phyloP scores from a whole-genome alignment of 2,888 invertebrate species.

The Sthenelais limicola region DNA sequence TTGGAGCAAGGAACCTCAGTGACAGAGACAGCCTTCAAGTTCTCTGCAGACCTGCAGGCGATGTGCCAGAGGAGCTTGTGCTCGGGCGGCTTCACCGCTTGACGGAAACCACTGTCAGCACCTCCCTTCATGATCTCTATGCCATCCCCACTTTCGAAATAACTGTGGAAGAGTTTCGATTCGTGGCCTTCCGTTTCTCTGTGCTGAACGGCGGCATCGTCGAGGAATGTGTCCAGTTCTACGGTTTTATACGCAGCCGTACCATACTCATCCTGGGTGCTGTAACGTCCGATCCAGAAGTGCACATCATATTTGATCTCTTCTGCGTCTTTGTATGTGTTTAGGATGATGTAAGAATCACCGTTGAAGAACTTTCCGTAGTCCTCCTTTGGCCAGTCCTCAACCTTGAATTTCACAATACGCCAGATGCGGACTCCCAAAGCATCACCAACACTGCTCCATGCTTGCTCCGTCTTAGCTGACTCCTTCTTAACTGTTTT shows the following conservation, averaged over 20 bases:
- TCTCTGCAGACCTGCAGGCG: slow-evolving; percentile 64
- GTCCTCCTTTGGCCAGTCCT: slow-evolving; percentile 54
- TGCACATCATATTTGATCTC: slow-evolving; percentile 68
- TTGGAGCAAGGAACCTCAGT: slow-evolving; percentile 51
- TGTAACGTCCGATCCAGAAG: slow-evolving; percentile 72
- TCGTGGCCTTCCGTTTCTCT: slow-evolving; percentile 69
- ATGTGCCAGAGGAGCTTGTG: slow-evolving; percentile 65
- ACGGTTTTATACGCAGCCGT: slow-evolving; percentile 73
- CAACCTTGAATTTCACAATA: slow-evolving; percentile 62
- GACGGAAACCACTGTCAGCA: slow-evolving; percentile 68
- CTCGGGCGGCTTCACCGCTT: slow-evolving; percentile 65
- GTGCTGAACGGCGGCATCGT: slow-evolving; percentile 70
- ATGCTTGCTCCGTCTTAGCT: slow-evolving; percentile 66
- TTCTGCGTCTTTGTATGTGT: slow-evolving; percentile 64
- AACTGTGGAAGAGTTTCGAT: slow-evolving; percentile 66
- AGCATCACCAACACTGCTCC: slow-evolving; percentile 62
- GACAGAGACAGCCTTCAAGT: slow-evolving; percentile 46
- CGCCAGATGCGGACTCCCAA: slow-evolving; percentile 69
- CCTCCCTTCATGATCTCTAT: slow-evolving; percentile 69
- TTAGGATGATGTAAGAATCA: slow-evolving; percentile 56
- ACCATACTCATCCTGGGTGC: slow-evolving; percentile 71
- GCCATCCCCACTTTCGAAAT: slow-evolving; percentile 63
- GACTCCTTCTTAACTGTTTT: slow-evolving; percentile 70
- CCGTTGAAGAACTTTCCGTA: slow-evolving; percentile 57
- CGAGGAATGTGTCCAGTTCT: slow-evolving; percentile 69